Evolutionary conservation across 2,888 invertebrate species (phyloP).

Genomic region (Phania funesta): DNA sequence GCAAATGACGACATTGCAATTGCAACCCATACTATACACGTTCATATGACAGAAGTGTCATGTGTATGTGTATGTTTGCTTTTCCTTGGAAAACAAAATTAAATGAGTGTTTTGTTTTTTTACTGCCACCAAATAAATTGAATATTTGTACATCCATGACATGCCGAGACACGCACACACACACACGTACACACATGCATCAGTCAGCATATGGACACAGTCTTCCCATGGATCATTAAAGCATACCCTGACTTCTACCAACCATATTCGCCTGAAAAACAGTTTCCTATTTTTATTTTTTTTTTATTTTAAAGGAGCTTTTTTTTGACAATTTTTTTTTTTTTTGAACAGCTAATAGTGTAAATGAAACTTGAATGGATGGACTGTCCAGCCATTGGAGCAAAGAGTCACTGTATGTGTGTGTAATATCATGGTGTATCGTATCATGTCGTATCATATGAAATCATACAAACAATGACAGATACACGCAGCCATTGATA

Average conservation of each 20-base stretch:
- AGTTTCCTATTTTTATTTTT: not conserved
- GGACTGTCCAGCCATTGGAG: conserved; percentile 48
- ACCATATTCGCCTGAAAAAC: conserved; percentile 29
- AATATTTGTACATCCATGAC: conserved; percentile 57
- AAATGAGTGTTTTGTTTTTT: conserved; percentile 40
- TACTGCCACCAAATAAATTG: conserved; percentile 48
- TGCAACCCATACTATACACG: conserved; percentile 1
- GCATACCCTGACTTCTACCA: conserved; percentile 34
- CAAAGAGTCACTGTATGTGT: not conserved
- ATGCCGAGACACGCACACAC: conserved; percentile 25
- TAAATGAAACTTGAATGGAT: conserved; percentile 61
- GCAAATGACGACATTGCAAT: conserved; percentile 61
- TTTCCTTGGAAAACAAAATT: conserved; percentile 37
- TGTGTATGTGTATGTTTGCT: not conserved
- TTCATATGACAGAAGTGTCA: not conserved
- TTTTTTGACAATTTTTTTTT: conserved; percentile 20
- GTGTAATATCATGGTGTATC: conserved; percentile 15
- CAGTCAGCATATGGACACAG: not conserved
- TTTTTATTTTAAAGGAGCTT: not conserved
- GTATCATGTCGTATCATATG: conserved; percentile 52
- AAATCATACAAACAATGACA: conserved; percentile 66
- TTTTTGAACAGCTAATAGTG: conserved; percentile 56
- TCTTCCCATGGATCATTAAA: conserved; percentile 34
- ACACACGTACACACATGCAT: not conserved
- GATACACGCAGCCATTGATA: conserved; percentile 72